phyloP scores from a whole-genome alignment of 2,113 vertebrate species.

The Panthera leo region DNA sequence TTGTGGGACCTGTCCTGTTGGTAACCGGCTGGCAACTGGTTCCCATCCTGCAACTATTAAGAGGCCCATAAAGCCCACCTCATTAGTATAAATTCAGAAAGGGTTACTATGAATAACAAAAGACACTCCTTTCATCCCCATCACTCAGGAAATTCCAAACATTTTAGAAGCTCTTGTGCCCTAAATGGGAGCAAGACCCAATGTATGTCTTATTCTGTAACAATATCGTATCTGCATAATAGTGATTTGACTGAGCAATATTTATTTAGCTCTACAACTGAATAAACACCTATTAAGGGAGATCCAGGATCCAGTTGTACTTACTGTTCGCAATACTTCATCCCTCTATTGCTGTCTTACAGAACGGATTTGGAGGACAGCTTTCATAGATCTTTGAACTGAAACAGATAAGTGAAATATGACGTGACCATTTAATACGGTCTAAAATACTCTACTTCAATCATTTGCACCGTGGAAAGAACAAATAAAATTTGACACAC shows the following conservation, averaged over 20 bases:
- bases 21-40: neutral
- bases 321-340: neutral
- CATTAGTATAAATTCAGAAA: neutral
- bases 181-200: fast-evolving
- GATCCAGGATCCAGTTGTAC: neutral
- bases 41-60: neutral
- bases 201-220: neutral
- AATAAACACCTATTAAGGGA: neutral
- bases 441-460: neutral
- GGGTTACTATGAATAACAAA: neutral
- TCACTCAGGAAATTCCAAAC: neutral
- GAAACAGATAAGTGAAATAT: neutral
- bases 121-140: neutral
- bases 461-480: neutral
- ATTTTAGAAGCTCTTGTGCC: neutral
- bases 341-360: neutral
- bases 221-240: neutral
- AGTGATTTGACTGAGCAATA: neutral
- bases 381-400: neutral
- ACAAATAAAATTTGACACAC: neutral
- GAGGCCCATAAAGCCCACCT: neutral
- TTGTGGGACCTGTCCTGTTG: neutral
- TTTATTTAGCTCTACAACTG: neutral
- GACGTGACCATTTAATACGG: neutral
- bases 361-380: neutral